Conservation (phyloP, 2,113 vertebrate species). For the Dasyurus viverrinus region DNA sequence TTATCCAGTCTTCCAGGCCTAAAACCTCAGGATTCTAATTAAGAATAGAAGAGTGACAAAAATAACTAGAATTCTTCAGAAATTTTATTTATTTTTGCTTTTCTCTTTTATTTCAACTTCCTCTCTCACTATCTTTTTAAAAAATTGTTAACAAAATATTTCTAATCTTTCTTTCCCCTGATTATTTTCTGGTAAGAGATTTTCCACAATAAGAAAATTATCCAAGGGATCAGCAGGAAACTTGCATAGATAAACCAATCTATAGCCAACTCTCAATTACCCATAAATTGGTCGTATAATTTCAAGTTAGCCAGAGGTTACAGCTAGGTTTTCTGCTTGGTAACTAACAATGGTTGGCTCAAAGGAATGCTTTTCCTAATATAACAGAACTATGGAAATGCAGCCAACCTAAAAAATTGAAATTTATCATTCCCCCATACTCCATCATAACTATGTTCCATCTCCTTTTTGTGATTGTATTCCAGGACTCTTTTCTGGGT, state of each 20-base stretch:
- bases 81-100: not conserved
- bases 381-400: conserved; percentile 26
- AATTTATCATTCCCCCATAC: conserved; percentile 42
- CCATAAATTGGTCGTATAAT: not conserved
- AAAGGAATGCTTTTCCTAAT: not conserved
- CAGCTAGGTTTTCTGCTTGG: not conserved
- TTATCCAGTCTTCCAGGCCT: not conserved
- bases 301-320: not conserved
- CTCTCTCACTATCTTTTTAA: not conserved
- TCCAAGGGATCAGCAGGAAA: not conserved
- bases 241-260: not conserved
- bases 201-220: not conserved
- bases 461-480: conserved; percentile 28
- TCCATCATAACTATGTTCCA: conserved; percentile 21
- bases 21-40: not conserved
- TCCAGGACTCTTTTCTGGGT: not conserved
- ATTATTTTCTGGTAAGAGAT: not conserved
- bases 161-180: not conserved
- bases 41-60: not conserved
- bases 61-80: not conserved
- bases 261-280: not conserved
- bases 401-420: conserved; percentile 11
- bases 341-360: not conserved
- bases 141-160: not conserved
- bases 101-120: not conserved